These are phyloP conservation scores for Papilio aristodemus DNA, from an alignment of 1,140 invertebrate species.

Conservation along the genomic window DNA sequence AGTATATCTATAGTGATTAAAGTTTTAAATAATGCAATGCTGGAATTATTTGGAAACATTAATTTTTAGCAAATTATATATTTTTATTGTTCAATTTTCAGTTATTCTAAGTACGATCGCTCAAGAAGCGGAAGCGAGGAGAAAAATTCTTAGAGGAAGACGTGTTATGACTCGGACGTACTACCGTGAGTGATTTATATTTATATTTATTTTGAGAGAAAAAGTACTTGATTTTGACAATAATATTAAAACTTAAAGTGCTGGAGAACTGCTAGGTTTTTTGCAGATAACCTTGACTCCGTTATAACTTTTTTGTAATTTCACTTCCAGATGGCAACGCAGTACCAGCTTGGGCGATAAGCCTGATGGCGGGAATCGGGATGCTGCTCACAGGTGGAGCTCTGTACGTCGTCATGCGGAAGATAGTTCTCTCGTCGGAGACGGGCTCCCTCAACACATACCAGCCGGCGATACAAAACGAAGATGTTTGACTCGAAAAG, in stretches of 20 bases:
- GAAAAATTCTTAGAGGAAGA: constrained; percentile 87
- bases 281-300: too few species aligned
- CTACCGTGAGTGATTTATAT: constrained; percentile 83
- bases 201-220: background rate
- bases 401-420: constrained; percentile 85
- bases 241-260: too few species aligned
- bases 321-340: constrained; percentile 82
- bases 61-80: too few species aligned
- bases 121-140: constrained; percentile 85
- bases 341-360: constrained; percentile 87
- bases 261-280: too few species aligned
- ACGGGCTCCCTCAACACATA: constrained; percentile 68
- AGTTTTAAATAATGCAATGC: too few species aligned
- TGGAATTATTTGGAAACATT: too few species aligned
- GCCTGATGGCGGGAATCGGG: constrained; percentile 83
- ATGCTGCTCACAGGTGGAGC: constrained; percentile 85
- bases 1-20: background rate
- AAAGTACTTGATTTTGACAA: background rate
- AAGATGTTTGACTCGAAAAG: constrained; percentile 46
- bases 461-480: constrained; percentile 72
- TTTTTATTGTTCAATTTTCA: constrained; percentile 60
- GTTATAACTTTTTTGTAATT: too few species aligned
- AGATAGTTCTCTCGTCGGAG: constrained; percentile 81
- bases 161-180: constrained; percentile 87
- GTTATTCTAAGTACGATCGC: constrained; percentile 83